These are phyloP conservation scores for Chondrosia reniformis DNA, from an alignment of 37 sponge, comb jelly and placozoan species.

Conservation along the genomic window DNA sequence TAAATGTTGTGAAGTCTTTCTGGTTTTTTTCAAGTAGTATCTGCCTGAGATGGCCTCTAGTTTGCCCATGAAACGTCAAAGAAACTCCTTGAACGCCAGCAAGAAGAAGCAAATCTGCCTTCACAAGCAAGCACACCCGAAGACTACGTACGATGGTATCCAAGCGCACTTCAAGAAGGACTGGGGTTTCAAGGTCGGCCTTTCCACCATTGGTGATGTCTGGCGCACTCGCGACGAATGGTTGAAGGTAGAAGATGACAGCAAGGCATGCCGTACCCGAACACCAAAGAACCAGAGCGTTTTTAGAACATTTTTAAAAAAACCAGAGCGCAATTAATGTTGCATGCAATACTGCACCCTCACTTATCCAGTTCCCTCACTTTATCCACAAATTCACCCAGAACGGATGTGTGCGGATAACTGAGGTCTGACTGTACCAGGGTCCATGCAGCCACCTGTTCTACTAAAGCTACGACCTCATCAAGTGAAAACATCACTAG, in stretches of 20 bases:
- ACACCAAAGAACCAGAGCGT: slow-evolving; percentile 8
- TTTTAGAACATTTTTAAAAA: no score
- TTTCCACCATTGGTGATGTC: slow-evolving; percentile 7
- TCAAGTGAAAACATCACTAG: no score
- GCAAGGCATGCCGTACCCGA: slow-evolving; percentile 5
- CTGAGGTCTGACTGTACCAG: no score
- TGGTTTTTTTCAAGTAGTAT: neutral
- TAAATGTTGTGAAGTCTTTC: slow-evolving; percentile 4
- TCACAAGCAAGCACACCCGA: slow-evolving; percentile 7
- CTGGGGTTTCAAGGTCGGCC: slow-evolving; percentile 6
- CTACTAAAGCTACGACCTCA: no score
- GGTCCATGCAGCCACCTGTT: no score
- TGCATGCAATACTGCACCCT: no score
- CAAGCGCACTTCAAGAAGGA: slow-evolving; percentile 21
- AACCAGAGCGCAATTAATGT: no score
- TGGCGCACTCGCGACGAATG: slow-evolving; percentile 9
- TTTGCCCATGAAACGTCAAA: neutral
- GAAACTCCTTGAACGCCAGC: slow-evolving; percentile 15
- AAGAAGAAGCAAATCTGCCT: slow-evolving; percentile 10
- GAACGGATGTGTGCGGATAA: no score
- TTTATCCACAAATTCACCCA: no score
- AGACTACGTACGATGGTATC: slow-evolving; percentile 11
- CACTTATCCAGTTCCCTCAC: no score
- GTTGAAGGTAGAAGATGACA: slow-evolving; percentile 14
- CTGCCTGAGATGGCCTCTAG: slow-evolving; percentile 16